Conservation (phyloP, 2,888 invertebrate genomes). For the Lagria hirta region DNA sequence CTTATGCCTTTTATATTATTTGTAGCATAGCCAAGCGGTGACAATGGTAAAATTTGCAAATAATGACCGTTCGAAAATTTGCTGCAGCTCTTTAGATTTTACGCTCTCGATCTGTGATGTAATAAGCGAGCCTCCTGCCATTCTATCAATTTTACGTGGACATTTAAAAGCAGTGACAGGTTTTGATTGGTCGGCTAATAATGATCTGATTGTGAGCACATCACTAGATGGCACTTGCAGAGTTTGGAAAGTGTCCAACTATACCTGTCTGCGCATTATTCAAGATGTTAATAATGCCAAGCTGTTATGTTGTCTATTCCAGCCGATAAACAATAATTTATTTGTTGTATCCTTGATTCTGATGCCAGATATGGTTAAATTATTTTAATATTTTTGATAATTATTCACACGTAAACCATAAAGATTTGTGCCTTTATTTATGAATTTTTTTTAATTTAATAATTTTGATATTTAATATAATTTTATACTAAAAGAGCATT, state of each 20-base stretch:
- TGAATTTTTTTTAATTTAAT: no score
- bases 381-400: constrained; percentile 2
- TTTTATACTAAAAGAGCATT: no score
- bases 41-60: constrained; percentile 82
- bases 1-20: constrained; percentile 1
- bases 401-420: no score
- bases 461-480: no score
- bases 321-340: constrained; percentile 84
- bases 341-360: constrained; percentile 74
- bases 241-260: constrained; percentile 65
- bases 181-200: constrained; percentile 84
- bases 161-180: constrained; percentile 68
- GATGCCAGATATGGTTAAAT: no score
- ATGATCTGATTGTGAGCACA: constrained; percentile 79
- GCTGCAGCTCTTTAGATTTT: constrained; percentile 79
- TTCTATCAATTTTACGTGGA: constrained; percentile 71
- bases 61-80: constrained; percentile 77
- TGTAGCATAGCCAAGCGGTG: constrained; percentile 67
- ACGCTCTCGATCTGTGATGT: constrained; percentile 79
- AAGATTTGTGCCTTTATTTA: no score
- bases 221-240: constrained; percentile 73
- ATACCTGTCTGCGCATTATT: constrained; percentile 65
- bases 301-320: constrained; percentile 74
- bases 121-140: constrained; percentile 68
- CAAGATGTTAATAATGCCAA: constrained; percentile 64